Evolutionary conservation across 2,113 vertebrate genomes (phyloP), one percentile per base, ranked within the genome.

Genomic region (Haliaeetus leucogaster): DNA sequence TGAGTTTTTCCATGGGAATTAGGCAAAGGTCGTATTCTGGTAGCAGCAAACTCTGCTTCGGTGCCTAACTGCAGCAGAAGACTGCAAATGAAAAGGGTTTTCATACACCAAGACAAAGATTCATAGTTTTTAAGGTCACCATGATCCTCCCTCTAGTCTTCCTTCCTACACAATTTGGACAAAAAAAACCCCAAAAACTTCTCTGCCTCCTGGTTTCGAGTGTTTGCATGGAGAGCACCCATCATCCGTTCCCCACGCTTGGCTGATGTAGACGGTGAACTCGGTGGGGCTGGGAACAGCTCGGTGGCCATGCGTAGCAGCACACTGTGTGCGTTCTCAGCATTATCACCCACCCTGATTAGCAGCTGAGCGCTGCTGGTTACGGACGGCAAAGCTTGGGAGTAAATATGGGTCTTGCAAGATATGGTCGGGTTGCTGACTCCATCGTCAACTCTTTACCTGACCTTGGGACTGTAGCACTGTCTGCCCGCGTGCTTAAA

Each of bases 1-100:
- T 88, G 76, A 84, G 47, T 55, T 90, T 96, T 96, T 97, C 82
- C 32, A 19, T 32, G n/a, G 70, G 58, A 97, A 93, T 93, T 86
- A 90, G 82, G 76, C 65, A 93, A 92, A 94, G 67, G 67, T 76
- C 86, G 79, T 91, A 10, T 29, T 20, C 52, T 58, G 42, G 40
- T 23, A 58, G 68, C 86, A 93, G 74, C 84, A 77, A 93, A 95
- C 70, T 81, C 86, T 82, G 66, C 67, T 96, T 95, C 25, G 22
- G 81, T 82, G 90, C 89, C 86, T 95, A 93, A 95, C 82, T 96
- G 71, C 86, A 93, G 86, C 86, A 92, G 80, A 70, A 96, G 71
- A 40, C 62, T 53, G 91, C 80, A 95, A 92, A 96, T 93, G 86
- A 95, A 95, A 89, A 97, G 63, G n/a, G 4, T 42, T 97, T 97